Percentiles rank a stretch among this genome's conserved stretches.
phyloP scores from a whole-genome alignment of 2,888 invertebrate genomes.

The Caenorhabditis wallacei region DNA sequence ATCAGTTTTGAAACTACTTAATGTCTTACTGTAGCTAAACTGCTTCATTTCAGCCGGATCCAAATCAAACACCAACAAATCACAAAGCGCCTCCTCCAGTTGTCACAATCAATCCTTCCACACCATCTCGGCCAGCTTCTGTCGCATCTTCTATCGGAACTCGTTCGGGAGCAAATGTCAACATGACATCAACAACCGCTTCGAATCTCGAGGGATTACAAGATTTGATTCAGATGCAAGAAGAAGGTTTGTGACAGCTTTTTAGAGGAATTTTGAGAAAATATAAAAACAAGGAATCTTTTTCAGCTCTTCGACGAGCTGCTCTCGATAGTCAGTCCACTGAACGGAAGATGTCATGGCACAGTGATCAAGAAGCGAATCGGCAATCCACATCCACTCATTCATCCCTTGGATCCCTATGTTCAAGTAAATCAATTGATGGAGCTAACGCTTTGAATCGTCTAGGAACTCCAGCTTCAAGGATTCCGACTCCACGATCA shows the following conservation, averaged over 20 bases:
- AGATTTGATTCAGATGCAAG: slow-evolving; percentile 63
- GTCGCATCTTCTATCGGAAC: slow-evolving; percentile 41
- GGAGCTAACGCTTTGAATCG: slow-evolving; percentile 47
- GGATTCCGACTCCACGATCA: slow-evolving; percentile 57
- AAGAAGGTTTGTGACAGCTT: slow-evolving; percentile 47
- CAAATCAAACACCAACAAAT: too few relatives aligned
- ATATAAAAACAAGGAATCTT: not conserved
- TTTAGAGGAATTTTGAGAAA: not conserved
- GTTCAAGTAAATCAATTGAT: slow-evolving; percentile 62
- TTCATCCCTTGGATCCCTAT: slow-evolving; percentile 53
- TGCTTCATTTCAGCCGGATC: slow-evolving; percentile 12
- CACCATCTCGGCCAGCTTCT: slow-evolving; percentile 56
- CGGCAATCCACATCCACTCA: slow-evolving; percentile 59
- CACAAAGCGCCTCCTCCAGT: slow-evolving; percentile 21
- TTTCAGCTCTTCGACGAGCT: slow-evolving; percentile 60
- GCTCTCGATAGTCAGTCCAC: slow-evolving; percentile 32
- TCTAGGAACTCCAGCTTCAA: slow-evolving; percentile 21
- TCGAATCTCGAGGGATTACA: slow-evolving; percentile 64
- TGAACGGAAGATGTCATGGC: slow-evolving; percentile 64
- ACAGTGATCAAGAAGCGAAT: slow-evolving; percentile 60
- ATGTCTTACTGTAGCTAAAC: too few relatives aligned
- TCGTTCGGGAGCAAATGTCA: slow-evolving; percentile 9
- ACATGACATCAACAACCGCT: slow-evolving; percentile 20
- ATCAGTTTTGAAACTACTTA: not conserved
- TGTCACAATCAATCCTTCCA: slow-evolving; percentile 51